Evolutionary conservation across 1,140 invertebrate species (phyloP).

Genomic region (Galleria mellonella): DNA sequence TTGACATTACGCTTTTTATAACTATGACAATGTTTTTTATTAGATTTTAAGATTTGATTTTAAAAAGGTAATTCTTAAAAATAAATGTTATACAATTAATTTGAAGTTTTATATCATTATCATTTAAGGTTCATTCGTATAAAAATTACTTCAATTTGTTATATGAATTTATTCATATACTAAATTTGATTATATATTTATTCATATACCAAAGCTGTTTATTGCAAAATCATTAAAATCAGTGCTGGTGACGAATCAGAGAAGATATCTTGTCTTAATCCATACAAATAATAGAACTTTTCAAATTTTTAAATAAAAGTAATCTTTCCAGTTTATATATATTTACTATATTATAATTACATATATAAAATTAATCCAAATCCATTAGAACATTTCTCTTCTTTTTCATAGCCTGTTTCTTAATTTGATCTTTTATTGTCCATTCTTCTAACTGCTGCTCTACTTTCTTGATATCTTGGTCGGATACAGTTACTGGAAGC

Average conservation of each 20-base stretch:
- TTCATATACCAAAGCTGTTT: too few relatives aligned
- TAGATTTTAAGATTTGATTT: too few relatives aligned
- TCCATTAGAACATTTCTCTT: slow-evolving; percentile 38
- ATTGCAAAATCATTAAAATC: too few relatives aligned
- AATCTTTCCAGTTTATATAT: not conserved
- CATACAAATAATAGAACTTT: too few relatives aligned
- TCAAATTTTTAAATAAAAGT: not conserved
- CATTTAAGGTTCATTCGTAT: too few relatives aligned
- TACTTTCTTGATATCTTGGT: slow-evolving; percentile 79
- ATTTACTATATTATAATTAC: not conserved
- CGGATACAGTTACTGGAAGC: slow-evolving; percentile 76
- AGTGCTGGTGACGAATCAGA: too few relatives aligned
- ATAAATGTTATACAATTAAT: slow-evolving; percentile 22
- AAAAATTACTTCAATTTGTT: too few relatives aligned
- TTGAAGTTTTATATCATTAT: not conserved
- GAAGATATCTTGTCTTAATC: too few relatives aligned
- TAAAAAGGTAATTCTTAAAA: slow-evolving; percentile 11
- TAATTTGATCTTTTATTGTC: slow-evolving; percentile 45
- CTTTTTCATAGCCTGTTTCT: slow-evolving; percentile 53
- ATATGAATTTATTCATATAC: too few relatives aligned
- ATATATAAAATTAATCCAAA: slow-evolving; percentile 6
- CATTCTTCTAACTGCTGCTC: slow-evolving; percentile 72
- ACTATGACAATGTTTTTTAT: slow-evolving; percentile 4
- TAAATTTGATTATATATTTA: too few relatives aligned
- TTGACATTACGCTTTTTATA: slow-evolving; percentile 29